Evolutionary conservation across 2,888 invertebrate genomes (phyloP).

Genomic region (Arge pagana): DNA sequence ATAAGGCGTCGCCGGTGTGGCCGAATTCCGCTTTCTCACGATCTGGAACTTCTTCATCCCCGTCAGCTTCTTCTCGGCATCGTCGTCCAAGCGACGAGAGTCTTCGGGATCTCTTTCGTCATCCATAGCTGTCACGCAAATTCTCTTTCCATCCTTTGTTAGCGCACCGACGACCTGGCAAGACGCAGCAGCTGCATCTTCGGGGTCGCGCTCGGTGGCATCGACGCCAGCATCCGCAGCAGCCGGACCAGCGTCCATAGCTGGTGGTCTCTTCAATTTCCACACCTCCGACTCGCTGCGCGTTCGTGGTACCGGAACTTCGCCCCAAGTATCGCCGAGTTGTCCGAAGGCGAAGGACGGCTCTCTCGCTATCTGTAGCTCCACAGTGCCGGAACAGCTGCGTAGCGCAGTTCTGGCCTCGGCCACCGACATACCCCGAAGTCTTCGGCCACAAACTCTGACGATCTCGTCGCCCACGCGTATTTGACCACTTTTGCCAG

Average conservation of each 20-base stretch:
- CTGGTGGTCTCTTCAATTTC: slow-evolving; percentile 33
- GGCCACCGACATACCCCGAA: slow-evolving; percentile 57
- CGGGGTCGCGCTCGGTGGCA: neutral
- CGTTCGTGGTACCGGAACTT: slow-evolving; percentile 36
- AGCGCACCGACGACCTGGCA: slow-evolving; percentile 40
- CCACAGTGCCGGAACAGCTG: slow-evolving; percentile 44
- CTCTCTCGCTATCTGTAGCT: slow-evolving; percentile 50
- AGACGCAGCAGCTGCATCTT: slow-evolving; percentile 4
- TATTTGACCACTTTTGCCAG: slow-evolving; percentile 56
- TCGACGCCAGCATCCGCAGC: slow-evolving; percentile 1
- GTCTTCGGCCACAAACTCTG: slow-evolving; percentile 62
- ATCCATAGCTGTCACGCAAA: slow-evolving; percentile 35
- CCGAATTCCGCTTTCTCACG: slow-evolving; percentile 43
- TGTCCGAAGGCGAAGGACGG: slow-evolving; percentile 42
- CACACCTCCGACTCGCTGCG: slow-evolving; percentile 46
- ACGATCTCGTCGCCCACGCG: slow-evolving; percentile 64
- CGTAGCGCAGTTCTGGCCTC: slow-evolving; percentile 47
- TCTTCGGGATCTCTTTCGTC: slow-evolving; percentile 7
- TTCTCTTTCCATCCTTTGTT: slow-evolving; percentile 42
- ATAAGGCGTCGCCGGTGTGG: slow-evolving; percentile 25
- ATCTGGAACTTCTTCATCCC: slow-evolving; percentile 60
- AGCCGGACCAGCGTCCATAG: neutral
- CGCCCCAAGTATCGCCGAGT: slow-evolving; percentile 46
- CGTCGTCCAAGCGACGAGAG: neutral
- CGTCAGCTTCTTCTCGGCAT: slow-evolving; percentile 42